A percentile compares a stretch with the other conserved stretches of the same genome.
Evolutionary conservation across 1,140 invertebrate species (phyloP).

Genomic region (Dreissena rostriformis): DNA sequence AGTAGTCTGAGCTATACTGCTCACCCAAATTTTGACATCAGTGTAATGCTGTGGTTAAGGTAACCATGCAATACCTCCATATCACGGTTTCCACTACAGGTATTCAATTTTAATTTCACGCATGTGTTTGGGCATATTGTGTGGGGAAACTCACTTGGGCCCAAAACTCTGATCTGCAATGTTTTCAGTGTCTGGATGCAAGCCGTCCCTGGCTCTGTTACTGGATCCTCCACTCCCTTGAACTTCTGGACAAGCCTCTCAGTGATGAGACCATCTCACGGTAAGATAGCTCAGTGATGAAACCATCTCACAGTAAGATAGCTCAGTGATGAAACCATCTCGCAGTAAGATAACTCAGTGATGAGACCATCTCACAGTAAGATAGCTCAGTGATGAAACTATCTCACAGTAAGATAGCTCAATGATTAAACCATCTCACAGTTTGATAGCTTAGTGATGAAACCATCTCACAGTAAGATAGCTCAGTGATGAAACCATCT

Average conservation of each 20-base stretch:
- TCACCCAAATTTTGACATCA: neutral
- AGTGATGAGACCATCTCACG: conserved; percentile 86
- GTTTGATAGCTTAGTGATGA: no score
- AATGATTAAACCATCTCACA: no score
- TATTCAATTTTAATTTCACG: neutral
- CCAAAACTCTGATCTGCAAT: conserved; percentile 26
- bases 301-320: no score
- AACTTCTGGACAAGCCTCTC: conserved; percentile 89
- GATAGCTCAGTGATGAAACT: no score
- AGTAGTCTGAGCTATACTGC: neutral
- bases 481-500: conserved; percentile 86
- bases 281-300: no score
- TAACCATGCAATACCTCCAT: conserved; percentile 3
- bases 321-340: no score
- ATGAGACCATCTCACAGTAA: no score
- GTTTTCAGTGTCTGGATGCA: conserved; percentile 90
- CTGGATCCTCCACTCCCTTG: conserved; percentile 96
- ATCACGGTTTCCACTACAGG: conserved; percentile 32
- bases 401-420: conserved; percentile 7
- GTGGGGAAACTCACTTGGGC: neutral
- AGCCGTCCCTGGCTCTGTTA: conserved; percentile 97
- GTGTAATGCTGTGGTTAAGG: neutral
- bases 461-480: conserved; percentile 21
- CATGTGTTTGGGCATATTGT: neutral
- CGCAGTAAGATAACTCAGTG: no score